Evolutionary conservation across 2,888 invertebrate species (phyloP).

Genomic region (Iselma pallidipennis): DNA sequence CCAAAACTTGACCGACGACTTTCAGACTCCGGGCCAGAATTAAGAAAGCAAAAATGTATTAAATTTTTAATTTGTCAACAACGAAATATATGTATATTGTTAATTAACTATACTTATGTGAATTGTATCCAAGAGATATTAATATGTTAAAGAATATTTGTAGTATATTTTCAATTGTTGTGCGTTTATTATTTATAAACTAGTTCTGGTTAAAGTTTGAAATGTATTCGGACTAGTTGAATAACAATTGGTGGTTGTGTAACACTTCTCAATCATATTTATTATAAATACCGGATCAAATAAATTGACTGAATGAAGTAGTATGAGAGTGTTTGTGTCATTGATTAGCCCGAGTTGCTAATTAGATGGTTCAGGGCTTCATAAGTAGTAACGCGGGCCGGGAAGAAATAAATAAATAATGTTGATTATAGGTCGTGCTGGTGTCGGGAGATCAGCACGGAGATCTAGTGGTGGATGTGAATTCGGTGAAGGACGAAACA

Average conservation of each 20-base stretch:
- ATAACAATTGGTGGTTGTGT: not conserved
- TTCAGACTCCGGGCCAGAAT: not conserved
- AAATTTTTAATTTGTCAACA: not conserved
- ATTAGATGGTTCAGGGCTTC: conserved; percentile 10
- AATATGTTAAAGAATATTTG: not conserved
- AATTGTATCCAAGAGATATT: not conserved
- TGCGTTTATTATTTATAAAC: not conserved
- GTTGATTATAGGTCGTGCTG: conserved; percentile 57
- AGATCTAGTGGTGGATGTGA: conserved; percentile 60
- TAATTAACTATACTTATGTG: not conserved
- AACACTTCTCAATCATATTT: not conserved
- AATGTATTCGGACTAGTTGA: not conserved
- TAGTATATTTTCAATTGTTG: not conserved
- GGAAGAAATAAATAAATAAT: conserved; percentile 21
- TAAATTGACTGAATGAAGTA: not conserved
- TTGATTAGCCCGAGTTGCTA: conserved; percentile 4
- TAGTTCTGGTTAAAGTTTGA: not conserved
- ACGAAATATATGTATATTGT: not conserved
- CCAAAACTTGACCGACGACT: conserved; percentile 1
- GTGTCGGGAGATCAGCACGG: conserved; percentile 51
- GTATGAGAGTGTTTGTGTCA: not conserved
- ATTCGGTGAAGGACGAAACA: conserved; percentile 64
- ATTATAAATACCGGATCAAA: not conserved
- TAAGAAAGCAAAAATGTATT: not conserved
- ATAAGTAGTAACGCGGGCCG: conserved; percentile 7